Base-by-base conservation (phyloP, 2,888 invertebrate genomes). In the Tromatobia lineatoria region DNA sequence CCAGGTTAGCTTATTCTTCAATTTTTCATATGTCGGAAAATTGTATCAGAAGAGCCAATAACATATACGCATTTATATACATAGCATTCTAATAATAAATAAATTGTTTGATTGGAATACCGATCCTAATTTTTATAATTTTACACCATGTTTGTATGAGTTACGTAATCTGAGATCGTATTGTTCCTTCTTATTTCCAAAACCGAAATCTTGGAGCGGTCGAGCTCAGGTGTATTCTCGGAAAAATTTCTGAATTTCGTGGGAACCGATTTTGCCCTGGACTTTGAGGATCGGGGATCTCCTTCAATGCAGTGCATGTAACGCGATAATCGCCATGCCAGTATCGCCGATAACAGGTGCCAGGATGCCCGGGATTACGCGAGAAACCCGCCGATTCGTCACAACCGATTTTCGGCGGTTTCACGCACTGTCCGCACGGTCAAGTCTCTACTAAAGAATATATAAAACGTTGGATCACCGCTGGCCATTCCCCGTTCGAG, bases 311-410 rank as follows among this genome's bases (percentile, higher is more conserved):
- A 29, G 25, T 57, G 67, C 11, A 34, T 15, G 52, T 64, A 69
- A 50, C 57, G 23, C 69, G 52, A 80, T 80, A 84, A 84, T 84
- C 80, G 54, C 29, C 59, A 34, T 20, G 20, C 29, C 34, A 75
- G 61, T 20, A 47, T 50, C 38, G 50, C 50, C 80, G 80, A 86
- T 87, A 89, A 90, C 90, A 92, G 91, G 92, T 92, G 90, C 90
- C 92, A 86, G 91, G 90, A 91, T 91, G 91, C 89, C 87, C 86
- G 80, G 90, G 89, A 91, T 91, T 91, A 90, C 85, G 76, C 69
- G 38, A 54, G 75, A 45, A 25, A 83, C 80, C 73, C 70, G 76
- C 59, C 82, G 83, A 91, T 91, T 91, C 86, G 90, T 81, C 87
- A 87, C 84, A 86, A 84, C 57, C 87, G 89, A 91, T 90, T 90